These are phyloP conservation scores for Microvelia longipes DNA, from an alignment of 1,140 invertebrate species.

Conservation along the genomic window DNA sequence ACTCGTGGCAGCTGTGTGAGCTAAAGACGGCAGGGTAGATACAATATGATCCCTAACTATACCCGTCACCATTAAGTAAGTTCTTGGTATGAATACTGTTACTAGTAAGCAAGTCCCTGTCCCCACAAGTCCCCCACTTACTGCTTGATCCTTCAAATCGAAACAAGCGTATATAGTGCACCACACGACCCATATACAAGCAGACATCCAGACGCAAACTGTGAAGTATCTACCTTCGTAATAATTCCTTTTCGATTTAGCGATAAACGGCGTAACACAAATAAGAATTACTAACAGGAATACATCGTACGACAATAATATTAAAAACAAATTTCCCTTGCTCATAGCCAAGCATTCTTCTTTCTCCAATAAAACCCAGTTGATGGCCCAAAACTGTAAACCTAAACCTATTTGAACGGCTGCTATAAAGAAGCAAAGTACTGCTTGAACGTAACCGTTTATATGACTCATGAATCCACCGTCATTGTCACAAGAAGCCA, in stretches of 20 bases:
- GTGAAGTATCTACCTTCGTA: constrained; percentile 40
- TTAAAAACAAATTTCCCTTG: constrained; percentile 17
- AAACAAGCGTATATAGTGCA: constrained; percentile 29
- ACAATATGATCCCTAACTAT: constrained; percentile 27
- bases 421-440: constrained; percentile 39
- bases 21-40: constrained; percentile 21
- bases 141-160: constrained; percentile 15
- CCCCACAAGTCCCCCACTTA: constrained; percentile 22
- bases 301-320: constrained; percentile 34
- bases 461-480: constrained; percentile 42
- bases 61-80: constrained; percentile 38
- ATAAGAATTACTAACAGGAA: constrained; percentile 37
- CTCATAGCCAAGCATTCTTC: constrained; percentile 21
- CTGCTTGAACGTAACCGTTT: constrained; percentile 39
- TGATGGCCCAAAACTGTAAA: constrained; percentile 28
- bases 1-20: constrained; percentile 16
- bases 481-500: constrained; percentile 37
- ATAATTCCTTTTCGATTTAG: constrained; percentile 40
- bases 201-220: constrained; percentile 31
- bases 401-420: constrained; percentile 35
- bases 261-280: constrained; percentile 35
- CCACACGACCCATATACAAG: constrained; percentile 38
- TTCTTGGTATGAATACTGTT: constrained; percentile 39
- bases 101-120: constrained; percentile 35
- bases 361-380: constrained; percentile 25